Conservation (phyloP, 2,888 invertebrate genomes). For the Seira ritae region DNA sequence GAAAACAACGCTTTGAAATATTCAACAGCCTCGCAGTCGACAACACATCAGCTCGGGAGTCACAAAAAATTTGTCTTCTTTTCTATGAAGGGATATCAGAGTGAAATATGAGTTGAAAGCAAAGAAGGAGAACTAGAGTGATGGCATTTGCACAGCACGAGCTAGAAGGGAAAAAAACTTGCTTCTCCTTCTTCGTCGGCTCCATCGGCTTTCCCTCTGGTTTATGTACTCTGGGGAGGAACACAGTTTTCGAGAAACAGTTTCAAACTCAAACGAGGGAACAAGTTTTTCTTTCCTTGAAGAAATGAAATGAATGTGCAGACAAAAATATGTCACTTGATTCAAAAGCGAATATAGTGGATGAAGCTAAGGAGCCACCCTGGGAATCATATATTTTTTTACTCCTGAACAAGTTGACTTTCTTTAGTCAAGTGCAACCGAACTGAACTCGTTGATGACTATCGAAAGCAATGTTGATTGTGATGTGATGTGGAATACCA, state of each 20-base stretch:
- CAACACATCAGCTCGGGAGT: no score
- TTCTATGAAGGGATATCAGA: no score
- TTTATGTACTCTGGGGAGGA: conserved; percentile 57
- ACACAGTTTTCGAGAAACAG: conserved; percentile 20
- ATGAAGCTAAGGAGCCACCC: conserved; percentile 34
- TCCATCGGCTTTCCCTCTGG: conserved; percentile 4
- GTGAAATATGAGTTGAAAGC: no score
- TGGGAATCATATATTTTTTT: conserved; percentile 48
- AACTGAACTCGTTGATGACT: conserved; percentile 23
- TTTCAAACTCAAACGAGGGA: conserved; percentile 7
- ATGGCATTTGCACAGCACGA: no score
- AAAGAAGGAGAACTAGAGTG: no score
- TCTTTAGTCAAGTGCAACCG: no score
- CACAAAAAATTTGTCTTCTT: no score
- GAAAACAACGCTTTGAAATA: no score
- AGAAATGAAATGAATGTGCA: conserved; percentile 35
- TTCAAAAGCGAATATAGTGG: not conserved
- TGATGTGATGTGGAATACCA: conserved; percentile 12
- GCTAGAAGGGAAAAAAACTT: conserved; percentile 25
- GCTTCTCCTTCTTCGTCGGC: not conserved
- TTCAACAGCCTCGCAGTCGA: no score
- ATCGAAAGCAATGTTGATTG: not conserved
- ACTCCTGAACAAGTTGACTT: conserved; percentile 24
- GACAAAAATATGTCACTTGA: conserved; percentile 57
- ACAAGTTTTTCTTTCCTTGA: conserved; percentile 26